Base-by-base conservation (phyloP, 1,140 invertebrate genomes). In the Tetramorium simillimum region DNA sequence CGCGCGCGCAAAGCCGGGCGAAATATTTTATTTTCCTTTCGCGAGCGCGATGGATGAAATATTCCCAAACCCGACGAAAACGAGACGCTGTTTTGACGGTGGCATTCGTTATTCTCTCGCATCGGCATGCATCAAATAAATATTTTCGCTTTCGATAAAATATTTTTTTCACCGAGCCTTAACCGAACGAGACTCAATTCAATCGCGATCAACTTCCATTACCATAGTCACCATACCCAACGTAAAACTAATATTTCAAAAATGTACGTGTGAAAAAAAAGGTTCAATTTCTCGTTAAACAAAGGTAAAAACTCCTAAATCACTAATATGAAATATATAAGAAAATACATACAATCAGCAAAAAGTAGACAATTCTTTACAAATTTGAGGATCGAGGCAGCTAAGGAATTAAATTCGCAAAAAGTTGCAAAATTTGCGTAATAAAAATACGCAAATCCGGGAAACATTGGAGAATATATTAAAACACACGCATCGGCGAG, bases 21-120 rank as follows among this genome's bases (percentile, higher is more conserved):
- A 58, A 60, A 75, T 60, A 49, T 84, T 84, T 84, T 84, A 84
- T 84, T 84, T 84, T 73, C n/a, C 53, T 60, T 73, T 43, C 28
- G 56, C 69, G 56, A 73, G n/a, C 40, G 18, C 5, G 18, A n/a
- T 53, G 56, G 7, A 51, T 33, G 28, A 84, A 84, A 84, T 84
- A 84, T 84, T 84, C 60, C 56, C 33, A 73, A 84, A 73, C 24
- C 40, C 24, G 28, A 56, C 24, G 28, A 56, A 84, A 56, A 84
- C 69, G 53, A 84, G 69, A 75, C 69, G 56, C 2, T 73, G 37
- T 82, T 70, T 69, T 82, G 69, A 60, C 69, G 53, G 3, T 51
- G 24, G 3, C 51, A 40, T 73, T 60, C 28, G 69, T 84, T 84
- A 62, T 60, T 75, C 69, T 28, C 40, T 33, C 24, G 24, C 24